These are phyloP conservation scores for Nycteola revayana DNA, from an alignment of 2,888 invertebrate species.

Conservation along the genomic window DNA sequence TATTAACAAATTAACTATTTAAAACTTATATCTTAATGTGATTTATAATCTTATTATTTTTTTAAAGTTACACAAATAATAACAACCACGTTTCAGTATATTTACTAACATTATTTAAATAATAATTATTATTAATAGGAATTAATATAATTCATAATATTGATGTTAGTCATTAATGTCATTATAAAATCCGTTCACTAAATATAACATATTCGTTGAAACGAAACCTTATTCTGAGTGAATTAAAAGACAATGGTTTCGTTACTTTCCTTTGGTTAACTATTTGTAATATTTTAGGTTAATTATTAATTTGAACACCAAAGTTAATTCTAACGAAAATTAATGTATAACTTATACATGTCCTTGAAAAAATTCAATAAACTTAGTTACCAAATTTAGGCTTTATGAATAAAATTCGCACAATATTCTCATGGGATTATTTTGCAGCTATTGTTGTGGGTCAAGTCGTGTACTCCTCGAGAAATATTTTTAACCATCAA, in stretches of 20 bases:
- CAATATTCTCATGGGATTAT: constrained; percentile 31
- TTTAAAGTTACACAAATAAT: constrained; percentile 6
- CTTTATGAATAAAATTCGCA: constrained; percentile 53
- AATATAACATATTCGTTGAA: constrained; percentile 25
- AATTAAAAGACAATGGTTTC: constrained; percentile 68
- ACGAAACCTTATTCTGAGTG: constrained; percentile 36
- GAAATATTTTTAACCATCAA: too few relatives aligned
- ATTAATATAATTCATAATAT: constrained; percentile 28
- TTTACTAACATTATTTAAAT: constrained; percentile 6
- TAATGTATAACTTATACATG: constrained; percentile 27
- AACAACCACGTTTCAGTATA: constrained; percentile 18
- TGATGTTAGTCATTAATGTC: constrained; percentile 28
- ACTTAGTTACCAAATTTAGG: constrained; percentile 58
- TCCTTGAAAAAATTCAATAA: constrained; percentile 22
- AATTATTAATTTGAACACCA: constrained; percentile 66
- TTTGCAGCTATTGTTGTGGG: too few relatives aligned
- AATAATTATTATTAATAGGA: constrained; percentile 24
- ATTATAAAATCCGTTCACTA: constrained; percentile 27
- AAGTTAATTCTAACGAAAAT: constrained; percentile 53
- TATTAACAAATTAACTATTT: constrained; percentile 16
- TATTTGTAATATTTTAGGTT: constrained; percentile 69
- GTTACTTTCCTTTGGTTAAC: constrained; percentile 64
- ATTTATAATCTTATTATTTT: constrained; percentile 12
- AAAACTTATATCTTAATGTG: constrained; percentile 16
- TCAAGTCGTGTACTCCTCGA: too few relatives aligned